These are phyloP conservation scores for Mola mola DNA, from an alignment of 2,113 vertebrate genomes.

Conservation along the genomic window DNA sequence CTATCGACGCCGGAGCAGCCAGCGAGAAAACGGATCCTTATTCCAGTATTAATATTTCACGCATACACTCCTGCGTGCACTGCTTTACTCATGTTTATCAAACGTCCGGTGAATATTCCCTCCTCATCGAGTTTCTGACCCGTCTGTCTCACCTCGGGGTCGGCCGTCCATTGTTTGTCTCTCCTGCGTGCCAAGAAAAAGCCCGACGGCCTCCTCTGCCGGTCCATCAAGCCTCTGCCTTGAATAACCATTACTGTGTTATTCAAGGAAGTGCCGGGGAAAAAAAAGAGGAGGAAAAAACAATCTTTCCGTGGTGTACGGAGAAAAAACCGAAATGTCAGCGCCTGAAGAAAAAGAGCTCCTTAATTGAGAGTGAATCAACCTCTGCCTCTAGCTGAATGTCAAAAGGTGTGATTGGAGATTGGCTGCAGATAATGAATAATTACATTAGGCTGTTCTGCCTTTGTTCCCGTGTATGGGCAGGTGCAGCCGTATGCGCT, in stretches of 20 bases:
- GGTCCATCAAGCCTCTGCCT: slow-evolving; percentile 42
- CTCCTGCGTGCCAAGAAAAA: slow-evolving; percentile 13
- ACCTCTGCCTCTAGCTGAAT: slow-evolving; percentile 67
- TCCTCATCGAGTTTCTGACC: slow-evolving; percentile 13
- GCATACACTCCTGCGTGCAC: neutral
- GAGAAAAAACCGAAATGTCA: slow-evolving; percentile 47
- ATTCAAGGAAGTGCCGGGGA: slow-evolving; percentile 20
- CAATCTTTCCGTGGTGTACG: slow-evolving; percentile 47
- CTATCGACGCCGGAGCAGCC: neutral
- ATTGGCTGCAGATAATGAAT: slow-evolving; percentile 75
- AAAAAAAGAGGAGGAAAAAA: neutral
- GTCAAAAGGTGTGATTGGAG: slow-evolving; percentile 75
- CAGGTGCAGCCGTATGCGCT: slow-evolving; percentile 52
- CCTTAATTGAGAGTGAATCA: slow-evolving; percentile 73
- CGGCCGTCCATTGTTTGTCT: neutral
- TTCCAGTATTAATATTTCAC: slow-evolving; percentile 10
- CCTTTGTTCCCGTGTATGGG: neutral
- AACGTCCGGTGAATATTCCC: slow-evolving; percentile 17
- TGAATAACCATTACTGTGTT: slow-evolving; percentile 51
- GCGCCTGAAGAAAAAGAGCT: slow-evolving; percentile 57
- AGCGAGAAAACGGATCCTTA: slow-evolving; percentile 20
- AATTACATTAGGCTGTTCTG: slow-evolving; percentile 58
- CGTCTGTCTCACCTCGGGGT: neutral
- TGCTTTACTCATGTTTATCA: slow-evolving; percentile 15
- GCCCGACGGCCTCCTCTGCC: neutral